Conservation (phyloP, 2,888 invertebrate species). For the Acleris holmiana region DNA sequence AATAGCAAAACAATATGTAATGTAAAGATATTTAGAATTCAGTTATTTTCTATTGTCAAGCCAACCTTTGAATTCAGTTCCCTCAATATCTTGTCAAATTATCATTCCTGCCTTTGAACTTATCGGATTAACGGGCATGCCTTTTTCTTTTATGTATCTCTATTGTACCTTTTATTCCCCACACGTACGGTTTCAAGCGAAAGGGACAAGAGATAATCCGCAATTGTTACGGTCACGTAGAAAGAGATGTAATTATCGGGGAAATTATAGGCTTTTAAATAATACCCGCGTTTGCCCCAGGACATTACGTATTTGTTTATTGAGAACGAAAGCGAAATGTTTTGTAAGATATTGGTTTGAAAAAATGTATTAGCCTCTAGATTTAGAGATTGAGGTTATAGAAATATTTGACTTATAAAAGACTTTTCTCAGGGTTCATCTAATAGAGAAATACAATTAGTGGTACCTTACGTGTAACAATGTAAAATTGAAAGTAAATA, state of each 20-base stretch:
- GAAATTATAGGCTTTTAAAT: slow-evolving; percentile 31
- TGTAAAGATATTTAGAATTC: too few relatives aligned
- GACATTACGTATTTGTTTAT: slow-evolving; percentile 10
- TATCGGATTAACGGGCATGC: background rate
- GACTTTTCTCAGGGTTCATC: too few relatives aligned
- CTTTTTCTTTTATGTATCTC: slow-evolving; percentile 7
- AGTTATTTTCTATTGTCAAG: too few relatives aligned
- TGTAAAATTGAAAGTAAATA: too few relatives aligned
- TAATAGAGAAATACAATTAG: too few relatives aligned
- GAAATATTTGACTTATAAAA: too few relatives aligned
- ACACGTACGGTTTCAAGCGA: slow-evolving; percentile 22
- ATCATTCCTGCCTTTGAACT: background rate
- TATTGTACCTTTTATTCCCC: slow-evolving; percentile 15
- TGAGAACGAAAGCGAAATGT: slow-evolving; percentile 3
- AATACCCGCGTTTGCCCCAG: slow-evolving; percentile 14
- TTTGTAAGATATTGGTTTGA: background rate
- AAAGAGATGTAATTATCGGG: slow-evolving; percentile 25
- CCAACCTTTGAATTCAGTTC: too few relatives aligned
- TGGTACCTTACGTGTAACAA: too few relatives aligned
- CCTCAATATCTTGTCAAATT: background rate
- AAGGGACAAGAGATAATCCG: slow-evolving; percentile 30
- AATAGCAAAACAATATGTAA: too few relatives aligned
- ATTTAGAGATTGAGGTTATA: too few relatives aligned
- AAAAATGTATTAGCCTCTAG: too few relatives aligned
- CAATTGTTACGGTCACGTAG: slow-evolving; percentile 33